Evolutionary conservation across 1,140 invertebrate species (phyloP).

Genomic region (Carposina sasakii): DNA sequence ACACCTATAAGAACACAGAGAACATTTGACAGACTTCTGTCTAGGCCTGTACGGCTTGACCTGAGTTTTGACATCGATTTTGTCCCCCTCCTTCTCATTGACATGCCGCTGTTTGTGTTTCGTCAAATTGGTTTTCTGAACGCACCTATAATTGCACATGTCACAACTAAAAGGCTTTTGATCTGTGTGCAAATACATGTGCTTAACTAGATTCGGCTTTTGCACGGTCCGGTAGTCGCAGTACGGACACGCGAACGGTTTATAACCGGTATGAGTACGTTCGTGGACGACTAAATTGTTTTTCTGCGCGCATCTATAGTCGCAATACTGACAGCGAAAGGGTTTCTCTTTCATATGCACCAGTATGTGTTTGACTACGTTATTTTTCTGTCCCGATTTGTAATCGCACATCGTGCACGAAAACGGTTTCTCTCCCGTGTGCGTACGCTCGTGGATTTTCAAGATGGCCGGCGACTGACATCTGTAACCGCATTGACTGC

Average conservation of each 20-base stretch:
- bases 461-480: constrained; percentile 75
- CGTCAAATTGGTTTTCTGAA: constrained; percentile 68
- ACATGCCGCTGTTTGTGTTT: constrained; percentile 68
- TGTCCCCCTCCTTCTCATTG: constrained; percentile 61
- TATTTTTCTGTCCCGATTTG: constrained; percentile 84
- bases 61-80: constrained; percentile 42
- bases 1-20: constrained; percentile 57
- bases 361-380: constrained; percentile 82
- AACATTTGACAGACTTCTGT: constrained; percentile 59
- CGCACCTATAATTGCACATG: constrained; percentile 72
- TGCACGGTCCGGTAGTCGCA: constrained; percentile 75
- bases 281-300: constrained; percentile 73
- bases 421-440: constrained; percentile 76
- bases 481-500: constrained; percentile 58
- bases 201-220: constrained; percentile 76
- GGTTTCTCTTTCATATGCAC: constrained; percentile 85
- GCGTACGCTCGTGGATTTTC: constrained; percentile 79
- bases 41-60: constrained; percentile 59
- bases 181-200: constrained; percentile 77
- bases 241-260: constrained; percentile 76
- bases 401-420: constrained; percentile 80
- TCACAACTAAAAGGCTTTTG: constrained; percentile 78
- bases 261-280: constrained; percentile 75
- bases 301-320: constrained; percentile 79
- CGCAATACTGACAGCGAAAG: constrained; percentile 80